These are phyloP conservation scores for Sylvilagus bachmani DNA, from an alignment of 2,113 vertebrate genomes.

Conservation along the genomic window DNA sequence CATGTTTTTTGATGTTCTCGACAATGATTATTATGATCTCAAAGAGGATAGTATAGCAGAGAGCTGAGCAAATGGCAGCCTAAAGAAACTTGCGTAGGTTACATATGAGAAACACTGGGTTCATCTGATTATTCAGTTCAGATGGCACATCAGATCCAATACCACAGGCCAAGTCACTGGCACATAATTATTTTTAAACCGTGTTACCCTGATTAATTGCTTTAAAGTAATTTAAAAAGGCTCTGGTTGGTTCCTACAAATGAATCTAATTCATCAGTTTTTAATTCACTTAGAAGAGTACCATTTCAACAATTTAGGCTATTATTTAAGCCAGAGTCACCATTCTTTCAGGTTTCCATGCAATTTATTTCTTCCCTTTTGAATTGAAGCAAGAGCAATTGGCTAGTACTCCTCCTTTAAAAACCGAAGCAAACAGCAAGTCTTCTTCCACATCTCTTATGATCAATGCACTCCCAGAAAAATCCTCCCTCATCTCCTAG, in stretches of 20 bases:
- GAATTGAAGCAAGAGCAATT: constrained; percentile 20
- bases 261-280: constrained; percentile 49
- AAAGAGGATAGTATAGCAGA: not conserved
- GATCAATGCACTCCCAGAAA: not conserved
- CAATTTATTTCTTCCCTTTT: constrained; percentile 48
- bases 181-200: constrained; percentile 70
- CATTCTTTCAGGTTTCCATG: constrained; percentile 30
- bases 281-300: constrained; percentile 68
- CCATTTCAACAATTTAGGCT: constrained; percentile 59
- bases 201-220: constrained; percentile 62
- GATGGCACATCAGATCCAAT: constrained; percentile 56
- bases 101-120: constrained; percentile 45
- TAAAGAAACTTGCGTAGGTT: constrained; percentile 60
- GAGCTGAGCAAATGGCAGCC: constrained; percentile 44
- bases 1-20: not conserved
- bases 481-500: not conserved
- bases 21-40: not conserved
- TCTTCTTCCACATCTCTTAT: not conserved
- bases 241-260: constrained; percentile 53
- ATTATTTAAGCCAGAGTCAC: constrained; percentile 36
- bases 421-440: constrained; percentile 37
- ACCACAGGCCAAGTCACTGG: constrained; percentile 39
- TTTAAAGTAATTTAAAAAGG: constrained; percentile 69
- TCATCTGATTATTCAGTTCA: constrained; percentile 65
- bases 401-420: constrained; percentile 20